Conservation (phyloP, 2,113 vertebrate species). For the Ondatra zibethicus region DNA sequence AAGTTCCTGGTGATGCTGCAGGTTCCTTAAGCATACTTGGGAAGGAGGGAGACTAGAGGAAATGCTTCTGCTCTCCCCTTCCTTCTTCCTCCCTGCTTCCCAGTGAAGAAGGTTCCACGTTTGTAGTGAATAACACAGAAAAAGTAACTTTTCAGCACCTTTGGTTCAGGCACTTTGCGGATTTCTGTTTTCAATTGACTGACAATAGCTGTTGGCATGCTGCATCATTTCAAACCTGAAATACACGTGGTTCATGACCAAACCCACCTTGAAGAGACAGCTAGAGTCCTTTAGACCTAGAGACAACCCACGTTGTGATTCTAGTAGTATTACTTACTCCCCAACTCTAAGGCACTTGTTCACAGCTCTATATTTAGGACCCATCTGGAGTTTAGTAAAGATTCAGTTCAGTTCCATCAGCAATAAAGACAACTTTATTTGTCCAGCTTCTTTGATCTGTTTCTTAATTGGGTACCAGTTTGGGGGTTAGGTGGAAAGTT, state of each 20-base stretch:
- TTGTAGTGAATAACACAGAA: neutral
- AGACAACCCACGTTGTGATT: neutral
- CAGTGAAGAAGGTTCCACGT: neutral
- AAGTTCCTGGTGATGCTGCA: neutral
- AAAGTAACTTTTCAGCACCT: neutral
- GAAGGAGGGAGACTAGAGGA: neutral
- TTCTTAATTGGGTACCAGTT: conserved; percentile 63
- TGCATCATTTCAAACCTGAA: neutral
- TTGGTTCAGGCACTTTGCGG: neutral
- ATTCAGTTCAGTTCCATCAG: neutral
- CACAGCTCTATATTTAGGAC: neutral
- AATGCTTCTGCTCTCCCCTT: neutral
- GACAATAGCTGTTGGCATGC: neutral
- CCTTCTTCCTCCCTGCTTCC: neutral
- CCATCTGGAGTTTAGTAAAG: neutral
- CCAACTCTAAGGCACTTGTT: neutral
- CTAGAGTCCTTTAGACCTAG: neutral
- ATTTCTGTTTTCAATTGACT: neutral
- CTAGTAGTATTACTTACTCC: neutral
- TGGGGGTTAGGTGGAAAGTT: conserved; percentile 17
- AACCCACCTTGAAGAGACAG: neutral
- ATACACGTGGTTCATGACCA: neutral
- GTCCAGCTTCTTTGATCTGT: neutral
- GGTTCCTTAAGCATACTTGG: neutral
- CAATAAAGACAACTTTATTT: neutral